These are phyloP conservation scores for Caenorhabditis brenneri DNA, from an alignment of 1,140 invertebrate species.

Conservation along the genomic window DNA sequence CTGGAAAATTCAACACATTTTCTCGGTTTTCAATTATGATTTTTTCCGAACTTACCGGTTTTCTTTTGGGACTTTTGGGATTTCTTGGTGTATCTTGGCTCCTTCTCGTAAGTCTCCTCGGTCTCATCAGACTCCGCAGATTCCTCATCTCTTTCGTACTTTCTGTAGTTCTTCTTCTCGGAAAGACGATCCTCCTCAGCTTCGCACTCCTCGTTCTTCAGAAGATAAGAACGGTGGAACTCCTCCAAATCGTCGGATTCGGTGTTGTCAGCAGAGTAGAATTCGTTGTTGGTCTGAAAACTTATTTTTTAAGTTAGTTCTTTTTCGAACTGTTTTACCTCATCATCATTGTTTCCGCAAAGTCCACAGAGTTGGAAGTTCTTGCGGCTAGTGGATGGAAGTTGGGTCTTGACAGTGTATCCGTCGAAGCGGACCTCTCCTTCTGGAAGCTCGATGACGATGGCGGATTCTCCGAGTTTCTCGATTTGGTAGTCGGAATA, in stretches of 20 bases:
- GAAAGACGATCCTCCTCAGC: conserved; percentile 43
- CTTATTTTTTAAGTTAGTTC: neutral
- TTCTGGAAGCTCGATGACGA: conserved; percentile 50
- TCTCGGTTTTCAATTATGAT: too few relatives aligned
- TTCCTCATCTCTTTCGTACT: conserved; percentile 36
- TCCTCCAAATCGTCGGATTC: conserved; percentile 50
- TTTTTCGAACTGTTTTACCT: conserved; percentile 13
- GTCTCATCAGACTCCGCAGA: neutral
- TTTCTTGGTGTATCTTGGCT: neutral
- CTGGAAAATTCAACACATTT: neutral
- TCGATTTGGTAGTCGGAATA: conserved; percentile 47
- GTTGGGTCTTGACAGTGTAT: conserved; percentile 54
- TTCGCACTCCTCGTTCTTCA: conserved; percentile 46
- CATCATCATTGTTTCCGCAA: conserved; percentile 54
- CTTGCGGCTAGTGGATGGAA: conserved; percentile 38
- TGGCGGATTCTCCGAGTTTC: conserved; percentile 36
- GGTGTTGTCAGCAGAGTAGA: conserved; percentile 36
- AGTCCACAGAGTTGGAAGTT: conserved; percentile 56
- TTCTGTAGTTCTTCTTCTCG: conserved; percentile 37
- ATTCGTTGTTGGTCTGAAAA: conserved; percentile 43
- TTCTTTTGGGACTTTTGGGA: neutral
- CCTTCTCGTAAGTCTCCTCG: neutral
- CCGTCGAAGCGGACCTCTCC: conserved; percentile 56
- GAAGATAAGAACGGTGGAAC: conserved; percentile 52
- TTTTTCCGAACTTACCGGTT: neutral